Base-by-base conservation (phyloP, 2,113 vertebrate genomes). In the Mus spicilegus region DNA sequence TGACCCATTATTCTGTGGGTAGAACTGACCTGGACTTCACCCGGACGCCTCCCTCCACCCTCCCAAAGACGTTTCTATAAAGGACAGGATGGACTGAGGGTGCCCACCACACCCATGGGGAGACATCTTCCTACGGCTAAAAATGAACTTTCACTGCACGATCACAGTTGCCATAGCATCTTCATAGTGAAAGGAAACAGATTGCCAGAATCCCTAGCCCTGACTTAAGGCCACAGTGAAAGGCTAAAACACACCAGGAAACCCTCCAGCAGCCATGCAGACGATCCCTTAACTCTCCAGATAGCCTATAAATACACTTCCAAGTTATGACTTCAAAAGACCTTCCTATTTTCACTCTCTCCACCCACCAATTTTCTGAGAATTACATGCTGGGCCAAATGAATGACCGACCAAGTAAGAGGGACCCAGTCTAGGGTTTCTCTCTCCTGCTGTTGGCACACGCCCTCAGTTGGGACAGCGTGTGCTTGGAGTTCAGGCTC, bases 351-450 rank as follows among this genome's bases (percentile, higher is more conserved):
- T 97, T 90, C 54, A 94, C 67, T 94, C 77, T 73, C 84, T 97
- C 95, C 87, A 97, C 95, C 97, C 85, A 98, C 84, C 72, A 96
- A 97, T 97, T 98, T 98, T 84, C 96, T 88, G 94, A 54, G 96
- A 77, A 97, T 92, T 97, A 97, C 70, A 98, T 24, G 87, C 30
- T 95, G 81, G 89, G 92, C 76, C 92, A 96, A 91, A 91, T 87
- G 17, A 96, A 70, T 30, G 88, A 51, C 94, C 96, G 96, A 87
- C 69, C 5, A 88, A 96, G 92, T 51, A 36, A 61, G 78, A 91
- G 73, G 78, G 2, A 7, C 3, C 17, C 5, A 1, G 84, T 77
- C 84, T 77, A 91, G 90, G 95, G 92, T 49, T 56, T 58, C 70
- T 80, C 78, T 65, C 33, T 63, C 75, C 33, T 12, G 49, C 42